These are phyloP conservation scores for Corydoras maculifer DNA, from an alignment of 2,113 vertebrate species.

Conservation along the genomic window DNA sequence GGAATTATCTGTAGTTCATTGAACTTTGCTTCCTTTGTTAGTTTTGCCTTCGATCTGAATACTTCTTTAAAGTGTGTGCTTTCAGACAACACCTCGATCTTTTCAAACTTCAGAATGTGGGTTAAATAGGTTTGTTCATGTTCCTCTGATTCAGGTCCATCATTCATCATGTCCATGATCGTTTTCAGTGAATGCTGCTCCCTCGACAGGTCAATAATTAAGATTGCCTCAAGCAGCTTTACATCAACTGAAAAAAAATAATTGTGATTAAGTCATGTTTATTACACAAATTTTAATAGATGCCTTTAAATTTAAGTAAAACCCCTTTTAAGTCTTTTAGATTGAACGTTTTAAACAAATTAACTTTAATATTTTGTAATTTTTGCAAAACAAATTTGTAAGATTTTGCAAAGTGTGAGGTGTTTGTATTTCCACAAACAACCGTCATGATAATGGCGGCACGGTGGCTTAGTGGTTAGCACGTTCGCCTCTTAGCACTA, in stretches of 20 bases:
- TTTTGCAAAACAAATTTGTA: too few relatives aligned
- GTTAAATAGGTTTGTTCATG: not conserved
- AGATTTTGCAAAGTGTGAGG: too few relatives aligned
- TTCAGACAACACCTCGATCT: slow-evolving; percentile 21
- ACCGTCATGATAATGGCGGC: too few relatives aligned
- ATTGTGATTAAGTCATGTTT: too few relatives aligned
- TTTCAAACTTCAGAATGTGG: slow-evolving; percentile 21
- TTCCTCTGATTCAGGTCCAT: slow-evolving; percentile 6
- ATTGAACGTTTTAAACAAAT: too few relatives aligned
- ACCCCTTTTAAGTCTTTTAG: not conserved
- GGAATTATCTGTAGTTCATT: slow-evolving; percentile 1
- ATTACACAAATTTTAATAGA: not conserved
- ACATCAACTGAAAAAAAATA: slow-evolving; percentile 27
- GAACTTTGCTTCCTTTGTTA: slow-evolving; percentile 10
- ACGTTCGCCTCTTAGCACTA: too few relatives aligned
- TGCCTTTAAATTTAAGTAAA: not conserved
- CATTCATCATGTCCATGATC: slow-evolving; percentile 11
- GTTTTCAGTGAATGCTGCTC: slow-evolving; percentile 17
- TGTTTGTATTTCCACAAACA: too few relatives aligned
- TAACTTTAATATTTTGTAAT: too few relatives aligned
- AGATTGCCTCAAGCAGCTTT: slow-evolving; percentile 2
- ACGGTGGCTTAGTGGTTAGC: too few relatives aligned
- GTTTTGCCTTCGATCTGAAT: slow-evolving; percentile 15
- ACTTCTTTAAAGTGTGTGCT: slow-evolving; percentile 32
- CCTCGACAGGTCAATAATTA: slow-evolving; percentile 5